Base-by-base conservation (phyloP, 2,797 vertebrate genomes). In the Pantherophis vulpinus region DNA sequence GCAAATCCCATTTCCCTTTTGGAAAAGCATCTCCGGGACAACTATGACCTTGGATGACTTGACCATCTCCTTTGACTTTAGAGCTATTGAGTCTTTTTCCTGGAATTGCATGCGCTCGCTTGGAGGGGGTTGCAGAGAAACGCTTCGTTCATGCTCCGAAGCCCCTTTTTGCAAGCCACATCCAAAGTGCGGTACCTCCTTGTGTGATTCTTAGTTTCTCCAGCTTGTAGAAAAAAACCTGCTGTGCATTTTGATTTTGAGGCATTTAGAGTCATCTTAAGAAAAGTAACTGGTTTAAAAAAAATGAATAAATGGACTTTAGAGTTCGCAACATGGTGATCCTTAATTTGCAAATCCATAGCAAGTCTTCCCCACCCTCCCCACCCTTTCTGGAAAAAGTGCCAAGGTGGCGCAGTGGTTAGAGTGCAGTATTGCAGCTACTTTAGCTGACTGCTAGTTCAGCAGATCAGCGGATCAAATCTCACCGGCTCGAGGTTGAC, bases 271-370 rank as follows among this genome's bases (percentile, higher is more conserved):
- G 14, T 87, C 32, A 18, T 55, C 59, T 47, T 32, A 56, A 79
- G 60, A n/a, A 32, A 92, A 93, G 89, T 66, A 89, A 79, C 66
- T 97, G 95, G 14, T 88, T 29, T 37, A 11, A 70, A 90, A 54
- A 47, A 90, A 55, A 74, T 0, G n/a, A 58, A 37, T 37, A 79
- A 37, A 79, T 79, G 70, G 32, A 79, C 70, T 74, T 74, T 74
- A 74, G n/a, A 37, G 16, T 42, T 74, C 14, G 18, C 66, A 74
- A 96, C 96, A 95, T 97, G 97, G 95, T 96, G 96, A 90, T 95
- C 97, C 29, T 94, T 90, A 94, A 97, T 98, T 97, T 96, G 92
- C 94, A 42, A 42, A 42, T 42, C 42, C 42, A 42, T 42, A 42
- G 42, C 42, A 95, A 96, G 96, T 97, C 60, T 0, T 27, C 3